phyloP scores from a whole-genome alignment of 2,888 invertebrate species.

The Euproctis similis region DNA sequence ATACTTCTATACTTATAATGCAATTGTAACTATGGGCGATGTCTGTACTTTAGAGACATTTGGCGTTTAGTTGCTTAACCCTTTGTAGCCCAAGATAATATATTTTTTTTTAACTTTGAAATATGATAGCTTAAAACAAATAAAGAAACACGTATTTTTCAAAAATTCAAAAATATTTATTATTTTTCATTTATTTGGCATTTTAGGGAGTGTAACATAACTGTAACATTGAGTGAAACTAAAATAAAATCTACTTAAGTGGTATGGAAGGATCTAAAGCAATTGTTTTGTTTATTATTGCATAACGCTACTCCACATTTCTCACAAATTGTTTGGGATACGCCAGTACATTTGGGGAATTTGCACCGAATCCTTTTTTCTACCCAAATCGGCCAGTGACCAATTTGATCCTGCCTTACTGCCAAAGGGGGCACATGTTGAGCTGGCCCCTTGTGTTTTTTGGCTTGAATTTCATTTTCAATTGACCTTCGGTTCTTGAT shows the following conservation, averaged over 20 bases:
- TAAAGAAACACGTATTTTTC: too few relatives aligned
- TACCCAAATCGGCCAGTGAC: conserved; percentile 19
- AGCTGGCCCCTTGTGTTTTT: conserved; percentile 9
- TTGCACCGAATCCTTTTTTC: conserved; percentile 16
- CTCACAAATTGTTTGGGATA: conserved; percentile 12
- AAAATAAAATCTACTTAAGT: conserved; percentile 1
- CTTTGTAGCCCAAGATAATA: too few relatives aligned
- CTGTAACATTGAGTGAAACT: too few relatives aligned
- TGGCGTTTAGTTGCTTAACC: too few relatives aligned
- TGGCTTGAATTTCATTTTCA: conserved; percentile 1
- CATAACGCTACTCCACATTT: conserved; percentile 16
- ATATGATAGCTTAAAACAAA: too few relatives aligned
- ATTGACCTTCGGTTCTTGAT: neutral
- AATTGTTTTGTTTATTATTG: conserved; percentile 13
- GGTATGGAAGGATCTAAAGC: conserved; percentile 9
- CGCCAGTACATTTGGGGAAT: conserved; percentile 8
- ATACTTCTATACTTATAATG: too few relatives aligned
- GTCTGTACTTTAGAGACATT: too few relatives aligned
- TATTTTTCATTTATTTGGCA: too few relatives aligned
- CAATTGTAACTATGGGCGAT: too few relatives aligned
- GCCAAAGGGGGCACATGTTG: conserved; percentile 19
- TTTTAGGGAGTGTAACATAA: too few relatives aligned
- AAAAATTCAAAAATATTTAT: too few relatives aligned
- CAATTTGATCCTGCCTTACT: conserved; percentile 20
- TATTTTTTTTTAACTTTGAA: too few relatives aligned